phyloP scores from a whole-genome alignment of 2,797 vertebrate genomes.

The Premnoplex brunnescens region DNA sequence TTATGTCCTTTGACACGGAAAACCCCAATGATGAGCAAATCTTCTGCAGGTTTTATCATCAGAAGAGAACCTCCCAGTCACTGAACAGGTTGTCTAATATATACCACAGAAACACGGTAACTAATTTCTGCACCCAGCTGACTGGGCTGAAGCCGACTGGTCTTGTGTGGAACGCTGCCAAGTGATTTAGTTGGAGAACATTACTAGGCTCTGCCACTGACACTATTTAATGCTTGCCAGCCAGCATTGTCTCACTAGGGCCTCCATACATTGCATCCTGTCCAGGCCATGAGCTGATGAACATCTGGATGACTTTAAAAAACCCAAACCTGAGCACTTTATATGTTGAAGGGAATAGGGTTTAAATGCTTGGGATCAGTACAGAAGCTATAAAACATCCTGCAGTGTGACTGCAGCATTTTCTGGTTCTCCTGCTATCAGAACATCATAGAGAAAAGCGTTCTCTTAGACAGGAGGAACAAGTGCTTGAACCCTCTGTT shows the following conservation, averaged over 20 bases:
- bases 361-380: neutral
- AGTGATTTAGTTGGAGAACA: neutral
- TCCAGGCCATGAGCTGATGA: neutral
- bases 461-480: neutral
- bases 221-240: neutral
- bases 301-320: neutral
- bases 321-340: neutral
- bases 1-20: neutral
- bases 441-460: neutral
- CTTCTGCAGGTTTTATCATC: neutral
- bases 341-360: neutral
- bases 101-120: neutral
- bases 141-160: neutral
- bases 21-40: neutral
- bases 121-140: neutral
- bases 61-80: neutral
- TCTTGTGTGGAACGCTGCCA: neutral
- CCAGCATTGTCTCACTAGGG: neutral
- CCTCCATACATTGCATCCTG: neutral
- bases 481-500: neutral
- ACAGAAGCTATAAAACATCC: neutral
- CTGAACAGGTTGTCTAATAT: neutral
- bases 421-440: neutral
- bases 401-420: neutral
- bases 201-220: neutral